Percentiles rank a stretch among this genome's conserved stretches.
These are phyloP conservation scores for Fopius arisanus DNA, from an alignment of 1,140 invertebrate species.

Conservation along the genomic window DNA sequence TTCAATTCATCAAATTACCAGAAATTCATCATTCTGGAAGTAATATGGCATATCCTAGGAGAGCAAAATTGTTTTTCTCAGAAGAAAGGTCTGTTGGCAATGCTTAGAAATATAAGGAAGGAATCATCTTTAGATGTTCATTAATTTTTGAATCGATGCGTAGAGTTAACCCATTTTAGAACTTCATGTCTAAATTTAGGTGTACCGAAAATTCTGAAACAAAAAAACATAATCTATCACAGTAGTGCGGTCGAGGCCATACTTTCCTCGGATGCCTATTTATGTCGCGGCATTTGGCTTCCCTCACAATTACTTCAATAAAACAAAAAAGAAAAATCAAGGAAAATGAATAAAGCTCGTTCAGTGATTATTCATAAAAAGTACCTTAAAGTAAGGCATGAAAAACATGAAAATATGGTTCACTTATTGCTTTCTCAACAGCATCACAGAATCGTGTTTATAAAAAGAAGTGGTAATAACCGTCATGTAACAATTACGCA, in stretches of 20 bases:
- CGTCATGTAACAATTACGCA: not conserved
- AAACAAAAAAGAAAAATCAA: not conserved
- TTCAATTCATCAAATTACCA: no score
- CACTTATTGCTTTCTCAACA: not conserved
- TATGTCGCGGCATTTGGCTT: constrained; percentile 25
- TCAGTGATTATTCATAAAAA: not conserved
- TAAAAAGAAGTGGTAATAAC: not conserved
- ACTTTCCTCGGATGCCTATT: constrained; percentile 37
- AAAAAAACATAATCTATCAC: constrained; percentile 46
- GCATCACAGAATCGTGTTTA: not conserved
- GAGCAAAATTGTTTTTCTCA: no score
- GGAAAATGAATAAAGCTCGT: no score
- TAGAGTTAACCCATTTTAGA: not conserved
- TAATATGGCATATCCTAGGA: no score
- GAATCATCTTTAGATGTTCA: not conserved
- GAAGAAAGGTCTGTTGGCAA: no score
- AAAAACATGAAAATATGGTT: not conserved
- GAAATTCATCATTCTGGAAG: no score
- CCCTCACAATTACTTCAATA: not conserved
- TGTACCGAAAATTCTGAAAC: constrained; percentile 33
- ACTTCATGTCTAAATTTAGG: not conserved
- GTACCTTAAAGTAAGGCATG: not conserved
- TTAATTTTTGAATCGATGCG: not conserved
- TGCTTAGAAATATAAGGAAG: no score
- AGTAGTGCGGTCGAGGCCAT: constrained; percentile 45